phyloP scores from a whole-genome alignment of 2,113 vertebrate species.

The Poeciliopsis occidentalis region DNA sequence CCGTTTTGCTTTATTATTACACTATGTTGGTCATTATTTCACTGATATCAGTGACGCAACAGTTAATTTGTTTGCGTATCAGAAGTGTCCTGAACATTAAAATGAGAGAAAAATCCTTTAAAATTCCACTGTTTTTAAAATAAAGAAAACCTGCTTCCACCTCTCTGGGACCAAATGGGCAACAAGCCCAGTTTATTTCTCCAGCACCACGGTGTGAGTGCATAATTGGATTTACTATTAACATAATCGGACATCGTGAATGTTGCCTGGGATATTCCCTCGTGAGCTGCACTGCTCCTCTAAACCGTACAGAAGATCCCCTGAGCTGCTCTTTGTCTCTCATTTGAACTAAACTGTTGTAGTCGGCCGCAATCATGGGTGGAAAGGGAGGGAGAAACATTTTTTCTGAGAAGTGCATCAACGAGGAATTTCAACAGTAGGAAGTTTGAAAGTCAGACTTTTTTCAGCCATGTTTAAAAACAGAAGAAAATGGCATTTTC shows the following conservation, averaged over 20 bases:
- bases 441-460: not conserved
- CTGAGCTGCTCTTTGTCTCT: constrained; percentile 56
- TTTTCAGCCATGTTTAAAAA: not conserved
- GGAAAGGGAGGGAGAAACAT: constrained; percentile 8
- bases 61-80: constrained; percentile 30
- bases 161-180: constrained; percentile 66
- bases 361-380: constrained; percentile 10
- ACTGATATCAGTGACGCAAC: constrained; percentile 28
- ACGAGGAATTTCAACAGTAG: constrained; percentile 6
- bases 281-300: constrained; percentile 55
- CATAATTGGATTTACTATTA: constrained; percentile 81
- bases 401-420: constrained; percentile 4
- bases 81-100: constrained; percentile 19
- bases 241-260: constrained; percentile 77
- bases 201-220: constrained; percentile 72
- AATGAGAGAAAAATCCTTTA: constrained; percentile 21
- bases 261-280: constrained; percentile 73
- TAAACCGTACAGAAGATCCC: constrained; percentile 63
- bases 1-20: not conserved
- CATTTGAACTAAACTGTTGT: constrained; percentile 24
- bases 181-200: constrained; percentile 70
- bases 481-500: not conserved
- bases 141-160: constrained; percentile 45
- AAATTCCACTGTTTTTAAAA: constrained; percentile 56
- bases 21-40: not conserved